Evolutionary conservation across 2,113 vertebrate species (phyloP).

Genomic region (Potamarius usumacintae): DNA sequence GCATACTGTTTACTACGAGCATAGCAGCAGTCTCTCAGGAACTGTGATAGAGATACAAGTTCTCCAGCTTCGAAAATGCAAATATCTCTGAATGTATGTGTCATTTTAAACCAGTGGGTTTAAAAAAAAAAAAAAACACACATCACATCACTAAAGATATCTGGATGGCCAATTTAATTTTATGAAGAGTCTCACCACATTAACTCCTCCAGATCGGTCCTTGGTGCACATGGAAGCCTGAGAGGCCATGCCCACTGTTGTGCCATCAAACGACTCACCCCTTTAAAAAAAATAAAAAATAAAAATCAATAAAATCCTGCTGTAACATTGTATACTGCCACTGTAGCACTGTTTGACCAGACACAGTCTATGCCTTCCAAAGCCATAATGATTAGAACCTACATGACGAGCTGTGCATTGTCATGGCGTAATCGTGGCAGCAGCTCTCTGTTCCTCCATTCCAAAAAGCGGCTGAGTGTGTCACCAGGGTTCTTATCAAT

Average conservation of each 20-base stretch:
- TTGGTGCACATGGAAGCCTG: slow-evolving; percentile 88
- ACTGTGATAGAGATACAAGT: background rate
- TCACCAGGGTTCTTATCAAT: slow-evolving; percentile 72
- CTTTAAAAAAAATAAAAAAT: slow-evolving; percentile 63
- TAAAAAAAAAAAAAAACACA: too few species aligned
- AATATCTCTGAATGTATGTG: background rate
- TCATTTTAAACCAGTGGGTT: background rate
- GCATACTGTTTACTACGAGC: background rate
- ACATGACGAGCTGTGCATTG: slow-evolving; percentile 93
- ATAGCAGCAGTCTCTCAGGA: background rate
- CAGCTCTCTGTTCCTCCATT: slow-evolving; percentile 80
- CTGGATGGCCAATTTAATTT: background rate
- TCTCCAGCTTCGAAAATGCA: background rate
- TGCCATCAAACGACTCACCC: slow-evolving; percentile 75
- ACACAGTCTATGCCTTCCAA: background rate
- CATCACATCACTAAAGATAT: background rate
- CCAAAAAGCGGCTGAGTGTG: slow-evolving; percentile 82
- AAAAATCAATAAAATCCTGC: background rate
- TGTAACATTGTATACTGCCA: background rate
- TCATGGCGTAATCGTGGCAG: slow-evolving; percentile 83
- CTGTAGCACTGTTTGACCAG: background rate
- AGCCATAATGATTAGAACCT: slow-evolving; percentile 54
- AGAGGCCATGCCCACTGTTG: slow-evolving; percentile 82
- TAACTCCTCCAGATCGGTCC: slow-evolving; percentile 83
- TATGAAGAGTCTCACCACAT: slow-evolving; percentile 76